Percentiles rank a stretch among this genome's conserved stretches.
Conservation (phyloP, 2,797 vertebrate genomes). For the Choloepus didactylus region DNA sequence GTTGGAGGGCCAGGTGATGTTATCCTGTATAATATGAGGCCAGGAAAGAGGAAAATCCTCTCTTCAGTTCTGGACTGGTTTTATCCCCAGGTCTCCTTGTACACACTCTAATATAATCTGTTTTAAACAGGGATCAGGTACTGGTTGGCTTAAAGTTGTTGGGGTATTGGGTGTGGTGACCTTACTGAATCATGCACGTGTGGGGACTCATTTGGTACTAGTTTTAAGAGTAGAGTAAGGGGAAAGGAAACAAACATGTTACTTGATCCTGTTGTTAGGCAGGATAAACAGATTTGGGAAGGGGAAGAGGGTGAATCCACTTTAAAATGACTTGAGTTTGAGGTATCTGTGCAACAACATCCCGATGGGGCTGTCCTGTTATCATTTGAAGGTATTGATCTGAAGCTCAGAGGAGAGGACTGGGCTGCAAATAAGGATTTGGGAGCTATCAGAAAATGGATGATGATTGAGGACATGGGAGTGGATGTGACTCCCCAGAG, state of each 20-base stretch:
- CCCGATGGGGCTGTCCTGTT: neutral
- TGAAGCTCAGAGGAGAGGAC: neutral
- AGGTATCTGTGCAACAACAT: neutral
- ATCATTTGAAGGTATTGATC: conserved; percentile 39
- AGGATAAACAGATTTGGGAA: conserved; percentile 50
- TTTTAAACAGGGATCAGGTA: neutral
- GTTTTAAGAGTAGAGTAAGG: neutral
- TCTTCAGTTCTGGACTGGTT: conserved; percentile 33
- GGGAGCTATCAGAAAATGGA: conserved; percentile 1
- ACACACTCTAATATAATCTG: neutral
- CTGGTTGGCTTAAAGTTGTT: conserved; percentile 23
- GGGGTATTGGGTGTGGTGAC: neutral
- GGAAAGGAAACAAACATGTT: conserved; percentile 16
- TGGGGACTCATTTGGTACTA: conserved; percentile 18
- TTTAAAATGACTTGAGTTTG: conserved; percentile 58
- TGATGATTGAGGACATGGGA: neutral
- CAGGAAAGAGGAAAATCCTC: conserved; percentile 51
- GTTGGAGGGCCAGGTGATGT: neutral
- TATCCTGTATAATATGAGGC: conserved; percentile 14
- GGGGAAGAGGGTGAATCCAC: neutral
- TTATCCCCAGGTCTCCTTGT: conserved; percentile 40
- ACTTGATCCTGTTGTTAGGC: conserved; percentile 11
- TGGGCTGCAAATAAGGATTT: neutral
- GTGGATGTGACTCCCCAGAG: neutral
- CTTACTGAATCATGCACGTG: conserved; percentile 11